phyloP scores from a whole-genome alignment of 2,888 invertebrate species.

The Zelleria hepariella region DNA sequence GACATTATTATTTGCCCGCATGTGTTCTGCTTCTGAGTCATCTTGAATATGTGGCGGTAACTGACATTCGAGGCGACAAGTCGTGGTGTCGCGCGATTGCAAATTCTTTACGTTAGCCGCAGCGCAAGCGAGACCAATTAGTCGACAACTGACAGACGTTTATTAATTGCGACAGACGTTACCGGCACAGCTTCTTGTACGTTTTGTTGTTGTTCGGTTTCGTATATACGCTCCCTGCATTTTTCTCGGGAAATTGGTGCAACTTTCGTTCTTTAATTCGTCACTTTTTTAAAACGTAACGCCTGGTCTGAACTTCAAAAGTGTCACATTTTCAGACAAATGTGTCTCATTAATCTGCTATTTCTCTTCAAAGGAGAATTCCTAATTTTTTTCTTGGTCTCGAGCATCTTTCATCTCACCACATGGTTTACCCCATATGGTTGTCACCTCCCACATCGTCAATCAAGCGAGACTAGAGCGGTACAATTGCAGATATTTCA shows the following conservation, averaged over 20 bases:
- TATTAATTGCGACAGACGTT: slow-evolving; percentile 67
- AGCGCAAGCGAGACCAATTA: slow-evolving; percentile 57
- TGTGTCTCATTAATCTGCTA: not conserved
- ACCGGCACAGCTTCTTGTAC: slow-evolving; percentile 25
- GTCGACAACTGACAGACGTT: slow-evolving; percentile 54
- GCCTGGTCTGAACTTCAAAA: not conserved
- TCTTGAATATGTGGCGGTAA: slow-evolving; percentile 2
- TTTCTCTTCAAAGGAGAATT: slow-evolving; percentile 6
- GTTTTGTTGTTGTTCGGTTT: slow-evolving; percentile 35
- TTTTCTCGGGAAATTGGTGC: not conserved
- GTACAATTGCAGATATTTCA: slow-evolving; percentile 50
- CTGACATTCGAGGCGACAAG: not conserved
- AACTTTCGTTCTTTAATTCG: not conserved
- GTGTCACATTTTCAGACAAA: not conserved
- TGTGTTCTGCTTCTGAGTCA: slow-evolving; percentile 5
- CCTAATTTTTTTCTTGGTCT: not conserved
- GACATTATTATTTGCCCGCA: not conserved
- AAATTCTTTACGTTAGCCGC: slow-evolving; percentile 45
- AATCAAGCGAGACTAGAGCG: slow-evolving; percentile 23
- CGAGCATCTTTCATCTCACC: not conserved
- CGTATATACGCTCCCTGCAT: slow-evolving; percentile 24
- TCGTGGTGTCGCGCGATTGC: slow-evolving; percentile 17
- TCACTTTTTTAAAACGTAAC: not conserved
- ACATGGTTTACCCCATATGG: not conserved
- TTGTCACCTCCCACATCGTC: slow-evolving; percentile 10